phyloP scores from a whole-genome alignment of 2,888 invertebrate species.

The Aproaerema taeniolella region DNA sequence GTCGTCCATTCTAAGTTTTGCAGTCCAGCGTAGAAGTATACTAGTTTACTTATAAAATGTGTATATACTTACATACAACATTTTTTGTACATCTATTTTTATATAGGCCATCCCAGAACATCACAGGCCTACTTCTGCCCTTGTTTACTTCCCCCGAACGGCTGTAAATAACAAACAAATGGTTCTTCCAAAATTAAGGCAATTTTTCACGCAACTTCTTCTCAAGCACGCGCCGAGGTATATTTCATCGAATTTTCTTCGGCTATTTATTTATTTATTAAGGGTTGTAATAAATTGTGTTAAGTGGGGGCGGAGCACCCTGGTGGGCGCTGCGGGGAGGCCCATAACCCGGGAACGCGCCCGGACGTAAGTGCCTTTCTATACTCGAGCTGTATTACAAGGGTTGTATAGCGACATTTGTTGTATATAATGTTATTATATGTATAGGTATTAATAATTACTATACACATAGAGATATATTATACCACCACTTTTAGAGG shows the following conservation, averaged over 20 bases:
- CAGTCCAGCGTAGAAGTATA: too few species aligned
- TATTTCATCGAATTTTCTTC: conserved; percentile 75
- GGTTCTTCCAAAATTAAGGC: conserved; percentile 39
- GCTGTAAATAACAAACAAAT: conserved; percentile 7
- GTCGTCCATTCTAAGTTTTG: too few species aligned
- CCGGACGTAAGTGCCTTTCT: conserved; percentile 70
- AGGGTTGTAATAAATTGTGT: conserved; percentile 75
- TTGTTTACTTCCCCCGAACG: not conserved
- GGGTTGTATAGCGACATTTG: conserved; percentile 23
- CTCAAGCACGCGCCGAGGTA: conserved; percentile 33
- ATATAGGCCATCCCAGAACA: too few species aligned
- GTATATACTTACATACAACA: too few species aligned
- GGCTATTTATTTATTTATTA: conserved; percentile 76
- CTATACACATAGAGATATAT: too few species aligned
- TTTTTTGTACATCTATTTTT: too few species aligned
- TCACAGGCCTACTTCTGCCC: too few species aligned
- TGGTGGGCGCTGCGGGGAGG: conserved; percentile 63
- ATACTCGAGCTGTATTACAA: conserved; percentile 53
- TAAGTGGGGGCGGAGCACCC: conserved; percentile 74
- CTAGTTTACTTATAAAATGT: too few species aligned
- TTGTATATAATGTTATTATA: too few species aligned
- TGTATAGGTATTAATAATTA: too few species aligned
- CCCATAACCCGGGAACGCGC: conserved; percentile 68
- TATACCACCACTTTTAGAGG: too few species aligned
- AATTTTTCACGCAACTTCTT: conserved; percentile 40